Evolutionary conservation across 2,797 vertebrate species (phyloP).

Genomic region (Neoniphon sammara): DNA sequence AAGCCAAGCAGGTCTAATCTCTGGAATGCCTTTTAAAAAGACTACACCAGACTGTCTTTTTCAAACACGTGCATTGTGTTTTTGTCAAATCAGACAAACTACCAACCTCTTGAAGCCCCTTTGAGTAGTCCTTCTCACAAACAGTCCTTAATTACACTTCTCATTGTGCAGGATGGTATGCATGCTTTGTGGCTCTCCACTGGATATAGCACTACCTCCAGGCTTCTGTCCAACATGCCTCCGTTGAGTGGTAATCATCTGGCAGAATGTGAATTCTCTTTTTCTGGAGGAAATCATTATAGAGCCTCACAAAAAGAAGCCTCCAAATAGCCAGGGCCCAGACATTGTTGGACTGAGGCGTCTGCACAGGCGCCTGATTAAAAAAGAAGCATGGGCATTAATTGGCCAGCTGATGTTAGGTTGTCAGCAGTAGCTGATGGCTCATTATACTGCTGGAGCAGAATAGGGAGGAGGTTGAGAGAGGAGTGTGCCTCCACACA

Average conservation of each 20-base stretch:
- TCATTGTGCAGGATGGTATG: conserved; percentile 55
- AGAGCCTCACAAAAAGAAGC: conserved; percentile 45
- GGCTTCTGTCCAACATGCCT: conserved; percentile 69
- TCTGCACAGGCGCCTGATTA: conserved; percentile 76
- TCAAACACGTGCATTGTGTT: conserved; percentile 53
- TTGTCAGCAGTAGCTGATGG: conserved; percentile 78
- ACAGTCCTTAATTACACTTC: conserved; percentile 57
- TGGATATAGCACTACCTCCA: conserved; percentile 65
- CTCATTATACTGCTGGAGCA: conserved; percentile 73
- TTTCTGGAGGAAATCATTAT: conserved; percentile 73
- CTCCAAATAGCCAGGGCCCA: conserved; percentile 61
- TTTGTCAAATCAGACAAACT: conserved; percentile 35
- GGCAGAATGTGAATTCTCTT: conserved; percentile 64
- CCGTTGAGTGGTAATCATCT: conserved; percentile 72
- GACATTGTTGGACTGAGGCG: conserved; percentile 72
- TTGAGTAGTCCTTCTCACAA: conserved; percentile 38
- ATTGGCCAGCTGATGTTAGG: conserved; percentile 79
- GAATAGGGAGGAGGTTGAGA: conserved; percentile 62
- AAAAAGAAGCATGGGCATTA: conserved; percentile 77
- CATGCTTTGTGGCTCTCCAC: conserved; percentile 55
- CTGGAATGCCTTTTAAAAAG: conserved; percentile 27
- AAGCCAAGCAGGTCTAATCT: conserved; percentile 37
- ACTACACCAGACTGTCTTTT: conserved; percentile 48
- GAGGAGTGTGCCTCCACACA: conserved; percentile 51
- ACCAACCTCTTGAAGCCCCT: conserved; percentile 50